A percentile compares a stretch with the other conserved stretches of the same genome.
phyloP scores from a whole-genome alignment of 2,888 invertebrate species.

The Uropetala carovei region DNA sequence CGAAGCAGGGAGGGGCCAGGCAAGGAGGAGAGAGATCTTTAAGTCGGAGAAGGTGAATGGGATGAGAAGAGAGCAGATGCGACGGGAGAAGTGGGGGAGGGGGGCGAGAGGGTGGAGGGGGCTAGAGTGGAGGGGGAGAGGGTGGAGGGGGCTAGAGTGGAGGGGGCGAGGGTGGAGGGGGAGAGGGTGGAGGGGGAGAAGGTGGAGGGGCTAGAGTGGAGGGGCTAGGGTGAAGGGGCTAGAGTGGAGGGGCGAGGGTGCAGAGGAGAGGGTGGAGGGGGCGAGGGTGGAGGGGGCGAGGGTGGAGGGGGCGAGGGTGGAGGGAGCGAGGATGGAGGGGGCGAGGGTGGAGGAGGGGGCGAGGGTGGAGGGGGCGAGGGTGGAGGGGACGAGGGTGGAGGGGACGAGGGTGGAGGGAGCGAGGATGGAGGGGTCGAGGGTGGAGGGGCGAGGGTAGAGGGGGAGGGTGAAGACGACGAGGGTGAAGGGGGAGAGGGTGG shows the following conservation, averaged over 20 bases:
- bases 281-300: neutral
- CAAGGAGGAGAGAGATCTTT: too few relatives aligned
- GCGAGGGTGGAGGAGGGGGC: too few relatives aligned
- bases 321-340: too few relatives aligned
- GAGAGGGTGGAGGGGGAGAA: neutral
- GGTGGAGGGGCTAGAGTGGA: neutral
- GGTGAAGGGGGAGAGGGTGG: too few relatives aligned
- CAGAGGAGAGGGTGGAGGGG: neutral
- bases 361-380: too few relatives aligned
- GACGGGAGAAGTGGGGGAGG: too few relatives aligned
- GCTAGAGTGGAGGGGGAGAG: neutral
- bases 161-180: neutral
- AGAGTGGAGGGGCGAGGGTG: neutral
- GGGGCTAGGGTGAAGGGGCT: neutral
- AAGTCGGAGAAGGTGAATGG: too few relatives aligned
- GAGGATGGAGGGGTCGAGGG: neutral
- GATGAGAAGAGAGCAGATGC: too few relatives aligned
- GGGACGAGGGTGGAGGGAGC: conserved; percentile 27
- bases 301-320: too few relatives aligned
- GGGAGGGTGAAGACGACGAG: too few relatives aligned
- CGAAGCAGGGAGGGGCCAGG: too few relatives aligned
- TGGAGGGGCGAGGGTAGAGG: neutral
- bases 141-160: neutral
- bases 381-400: neutral
- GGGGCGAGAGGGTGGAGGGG: neutral